phyloP scores from a whole-genome alignment of 2,888 invertebrate genomes.

The Parnassius smintheus region DNA sequence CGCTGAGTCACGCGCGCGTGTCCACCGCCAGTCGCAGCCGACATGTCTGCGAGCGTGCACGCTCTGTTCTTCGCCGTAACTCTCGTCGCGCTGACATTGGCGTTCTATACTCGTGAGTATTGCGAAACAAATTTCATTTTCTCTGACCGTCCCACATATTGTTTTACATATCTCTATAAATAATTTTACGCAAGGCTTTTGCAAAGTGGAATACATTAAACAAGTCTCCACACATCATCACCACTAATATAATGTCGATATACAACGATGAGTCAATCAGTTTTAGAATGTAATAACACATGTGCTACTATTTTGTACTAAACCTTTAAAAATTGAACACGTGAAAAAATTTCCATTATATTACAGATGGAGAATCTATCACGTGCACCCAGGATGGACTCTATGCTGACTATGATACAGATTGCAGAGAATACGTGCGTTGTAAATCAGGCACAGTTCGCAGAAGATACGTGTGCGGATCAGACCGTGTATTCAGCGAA shows the following conservation, averaged over 20 bases:
- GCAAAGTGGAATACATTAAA: not conserved
- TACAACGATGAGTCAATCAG: conserved; percentile 21
- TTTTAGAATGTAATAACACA: conserved; percentile 19
- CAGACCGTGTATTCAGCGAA: conserved; percentile 68
- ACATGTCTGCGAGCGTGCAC: conserved; percentile 70
- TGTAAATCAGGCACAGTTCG: conserved; percentile 55
- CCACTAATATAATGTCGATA: conserved; percentile 13
- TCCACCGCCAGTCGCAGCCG: conserved; percentile 56
- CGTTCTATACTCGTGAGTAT: conserved; percentile 57
- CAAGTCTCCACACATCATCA: conserved; percentile 1
- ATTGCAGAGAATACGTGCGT: conserved; percentile 70
- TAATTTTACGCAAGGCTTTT: conserved; percentile 8
- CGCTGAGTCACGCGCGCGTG: conserved; percentile 35
- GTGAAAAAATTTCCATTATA: not conserved
- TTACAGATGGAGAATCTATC: conserved; percentile 55
- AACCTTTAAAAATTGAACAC: conserved; percentile 10
- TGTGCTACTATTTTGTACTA: conserved; percentile 13
- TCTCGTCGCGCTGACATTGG: conserved; percentile 36
- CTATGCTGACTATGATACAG: conserved; percentile 65
- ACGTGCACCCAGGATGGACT: conserved; percentile 66
- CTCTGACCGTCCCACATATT: conserved; percentile 3
- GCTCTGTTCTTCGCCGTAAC: conserved; percentile 35
- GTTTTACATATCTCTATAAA: conserved; percentile 8
- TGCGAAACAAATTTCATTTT: conserved; percentile 19
- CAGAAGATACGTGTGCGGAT: conserved; percentile 60